Percentiles rank a stretch among this genome's conserved stretches.
phyloP scores from a whole-genome alignment of 2,888 invertebrate genomes.

The Alentia gelatinosa region DNA sequence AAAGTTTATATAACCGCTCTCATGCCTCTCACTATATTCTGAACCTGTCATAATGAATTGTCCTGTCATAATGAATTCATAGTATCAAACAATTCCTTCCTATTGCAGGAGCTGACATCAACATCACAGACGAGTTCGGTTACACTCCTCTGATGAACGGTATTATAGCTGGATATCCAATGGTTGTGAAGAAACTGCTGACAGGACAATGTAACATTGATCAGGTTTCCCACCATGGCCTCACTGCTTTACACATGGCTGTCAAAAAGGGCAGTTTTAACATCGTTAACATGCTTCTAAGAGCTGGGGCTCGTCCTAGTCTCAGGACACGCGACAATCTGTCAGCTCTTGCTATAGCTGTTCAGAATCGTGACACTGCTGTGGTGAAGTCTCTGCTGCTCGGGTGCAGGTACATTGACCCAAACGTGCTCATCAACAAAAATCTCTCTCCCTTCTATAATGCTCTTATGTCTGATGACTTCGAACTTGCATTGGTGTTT shows the following conservation, averaged over 20 bases:
- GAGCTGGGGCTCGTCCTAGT: neutral
- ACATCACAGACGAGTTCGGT: constrained; percentile 49
- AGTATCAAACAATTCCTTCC: too few relatives aligned
- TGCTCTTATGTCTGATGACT: neutral
- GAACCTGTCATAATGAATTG: too few relatives aligned
- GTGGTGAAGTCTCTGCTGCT: constrained; percentile 12
- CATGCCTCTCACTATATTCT: too few relatives aligned
- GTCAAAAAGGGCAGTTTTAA: constrained; percentile 27
- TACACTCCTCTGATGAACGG: constrained; percentile 55
- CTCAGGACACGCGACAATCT: neutral
- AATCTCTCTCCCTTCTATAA: neutral
- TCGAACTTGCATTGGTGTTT: neutral
- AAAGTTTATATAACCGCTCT: too few relatives aligned
- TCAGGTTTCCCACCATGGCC: constrained; percentile 38
- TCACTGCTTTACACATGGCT: constrained; percentile 48
- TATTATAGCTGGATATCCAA: constrained; percentile 37
- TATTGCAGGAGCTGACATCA: constrained; percentile 48
- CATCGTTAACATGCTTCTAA: constrained; percentile 11
- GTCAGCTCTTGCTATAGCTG: neutral
- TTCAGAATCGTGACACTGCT: neutral
- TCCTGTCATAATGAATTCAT: too few relatives aligned
- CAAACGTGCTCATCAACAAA: neutral
- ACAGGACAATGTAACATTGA: neutral
- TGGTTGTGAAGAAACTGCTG: constrained; percentile 45
- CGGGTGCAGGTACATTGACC: constrained; percentile 35